These are phyloP conservation scores for Lates calcarifer DNA, from an alignment of 2,113 vertebrate species.

Conservation along the genomic window DNA sequence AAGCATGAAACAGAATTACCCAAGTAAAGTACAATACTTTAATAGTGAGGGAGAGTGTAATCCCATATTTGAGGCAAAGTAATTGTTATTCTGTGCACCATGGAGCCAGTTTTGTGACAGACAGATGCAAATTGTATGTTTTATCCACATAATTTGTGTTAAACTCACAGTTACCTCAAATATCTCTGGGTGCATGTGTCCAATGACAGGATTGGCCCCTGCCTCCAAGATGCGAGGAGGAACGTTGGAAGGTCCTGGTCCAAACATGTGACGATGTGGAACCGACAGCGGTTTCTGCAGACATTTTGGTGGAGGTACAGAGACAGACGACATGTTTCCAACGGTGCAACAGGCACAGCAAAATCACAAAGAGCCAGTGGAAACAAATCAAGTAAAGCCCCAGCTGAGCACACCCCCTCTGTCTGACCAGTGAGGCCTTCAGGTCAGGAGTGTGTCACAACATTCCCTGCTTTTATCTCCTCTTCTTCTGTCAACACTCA, in stretches of 20 bases:
- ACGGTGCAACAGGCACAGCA: background rate
- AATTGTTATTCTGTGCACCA: too few species aligned
- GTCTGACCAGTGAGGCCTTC: conserved; percentile 53
- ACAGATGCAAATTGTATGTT: too few species aligned
- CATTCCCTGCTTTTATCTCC: conserved; percentile 35
- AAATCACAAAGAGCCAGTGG: background rate
- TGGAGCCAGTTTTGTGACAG: too few species aligned
- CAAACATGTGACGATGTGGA: conserved; percentile 89
- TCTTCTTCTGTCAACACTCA: conserved; percentile 53
- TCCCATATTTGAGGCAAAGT: too few species aligned
- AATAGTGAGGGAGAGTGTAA: too few species aligned
- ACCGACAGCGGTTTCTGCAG: conserved; percentile 84
- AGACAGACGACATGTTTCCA: conserved; percentile 83
- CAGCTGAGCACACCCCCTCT: conserved; percentile 34
- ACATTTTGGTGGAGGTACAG: conserved; percentile 80
- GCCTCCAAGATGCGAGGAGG: conserved; percentile 85
- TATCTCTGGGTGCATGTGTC: conserved; percentile 92
- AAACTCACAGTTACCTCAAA: conserved; percentile 86
- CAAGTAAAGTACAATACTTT: too few species aligned
- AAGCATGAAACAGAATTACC: too few species aligned
- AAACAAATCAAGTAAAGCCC: conserved; percentile 1
- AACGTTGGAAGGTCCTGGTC: conserved; percentile 93
- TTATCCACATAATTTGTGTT: background rate
- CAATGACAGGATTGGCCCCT: conserved; percentile 84
- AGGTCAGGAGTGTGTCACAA: conserved; percentile 34